Conservation (phyloP, 2,888 invertebrate genomes). For the Sarcophaga caerulescens region DNA sequence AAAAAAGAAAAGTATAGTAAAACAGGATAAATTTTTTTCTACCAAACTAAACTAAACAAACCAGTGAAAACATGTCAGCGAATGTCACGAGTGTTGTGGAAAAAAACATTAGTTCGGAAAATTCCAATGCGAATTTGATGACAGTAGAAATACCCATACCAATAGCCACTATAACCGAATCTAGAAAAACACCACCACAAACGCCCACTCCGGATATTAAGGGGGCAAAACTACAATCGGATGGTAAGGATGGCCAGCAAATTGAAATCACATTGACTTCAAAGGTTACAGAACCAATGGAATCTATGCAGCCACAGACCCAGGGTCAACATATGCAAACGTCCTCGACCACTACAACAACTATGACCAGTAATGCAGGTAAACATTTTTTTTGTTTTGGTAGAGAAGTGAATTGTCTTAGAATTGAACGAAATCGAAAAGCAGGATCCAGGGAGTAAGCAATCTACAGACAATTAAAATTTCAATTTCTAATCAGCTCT, state of each 20-base stretch:
- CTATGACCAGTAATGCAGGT: constrained; percentile 59
- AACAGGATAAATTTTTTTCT: constrained; percentile 11
- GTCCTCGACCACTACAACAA: constrained; percentile 57
- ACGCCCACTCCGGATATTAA: constrained; percentile 21
- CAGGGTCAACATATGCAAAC: constrained; percentile 51
- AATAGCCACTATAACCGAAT: constrained; percentile 32
- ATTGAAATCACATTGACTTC: background rate
- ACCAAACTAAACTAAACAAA: constrained; percentile 6
- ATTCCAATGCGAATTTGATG: constrained; percentile 60
- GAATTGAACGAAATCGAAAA: no score
- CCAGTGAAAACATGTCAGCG: constrained; percentile 61
- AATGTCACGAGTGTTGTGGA: constrained; percentile 68
- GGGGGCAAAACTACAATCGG: background rate
- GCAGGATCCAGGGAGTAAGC: no score
- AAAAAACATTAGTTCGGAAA: constrained; percentile 68
- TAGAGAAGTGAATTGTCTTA: no score
- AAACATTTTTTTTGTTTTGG: constrained; percentile 3
- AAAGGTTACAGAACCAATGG: constrained; percentile 23
- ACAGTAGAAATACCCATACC: constrained; percentile 63
- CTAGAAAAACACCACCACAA: constrained; percentile 9
- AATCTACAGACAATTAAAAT: no score
- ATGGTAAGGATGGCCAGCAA: background rate
- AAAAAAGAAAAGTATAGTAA: constrained; percentile 37
- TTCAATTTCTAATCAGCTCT: no score
- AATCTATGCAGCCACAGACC: constrained; percentile 34